A percentile compares a stretch with the other conserved stretches of the same genome.
These are phyloP conservation scores for Varecia variegata DNA, from an alignment of 2,797 vertebrate genomes.

Conservation along the genomic window DNA sequence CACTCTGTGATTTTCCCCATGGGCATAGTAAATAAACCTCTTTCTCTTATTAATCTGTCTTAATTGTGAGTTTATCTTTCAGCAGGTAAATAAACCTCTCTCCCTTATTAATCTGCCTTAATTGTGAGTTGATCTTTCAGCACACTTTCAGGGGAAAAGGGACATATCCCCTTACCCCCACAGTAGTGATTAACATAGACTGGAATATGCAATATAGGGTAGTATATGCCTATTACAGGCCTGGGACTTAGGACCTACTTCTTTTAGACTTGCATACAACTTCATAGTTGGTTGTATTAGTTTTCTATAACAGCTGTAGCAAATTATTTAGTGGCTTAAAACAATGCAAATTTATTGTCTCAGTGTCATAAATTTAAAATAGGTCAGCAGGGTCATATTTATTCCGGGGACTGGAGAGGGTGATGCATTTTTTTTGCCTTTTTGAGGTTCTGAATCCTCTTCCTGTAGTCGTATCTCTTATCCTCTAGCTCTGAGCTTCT, in stretches of 20 bases:
- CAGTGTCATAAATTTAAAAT: background rate
- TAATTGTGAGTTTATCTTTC: background rate
- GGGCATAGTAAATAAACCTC: background rate
- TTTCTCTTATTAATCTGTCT: background rate
- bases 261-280: background rate
- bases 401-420: background rate
- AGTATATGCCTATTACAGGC: no score
- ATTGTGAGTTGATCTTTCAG: background rate
- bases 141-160: background rate
- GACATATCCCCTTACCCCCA: background rate
- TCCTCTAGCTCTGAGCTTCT: background rate
- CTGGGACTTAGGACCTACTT: background rate
- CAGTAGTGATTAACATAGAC: background rate
- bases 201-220: accelerated
- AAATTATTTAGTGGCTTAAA: background rate
- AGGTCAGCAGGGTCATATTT: background rate
- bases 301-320: background rate
- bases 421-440: background rate
- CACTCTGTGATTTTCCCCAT: background rate
- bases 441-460: background rate
- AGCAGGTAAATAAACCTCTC: background rate
- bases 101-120: no score
- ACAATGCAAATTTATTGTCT: background rate
- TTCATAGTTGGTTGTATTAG: background rate
- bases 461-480: background rate